A percentile compares a stretch with the other conserved stretches of the same genome.
Conservation (phyloP, 2,888 invertebrate species). For the Drosophila suboccidentalis region DNA sequence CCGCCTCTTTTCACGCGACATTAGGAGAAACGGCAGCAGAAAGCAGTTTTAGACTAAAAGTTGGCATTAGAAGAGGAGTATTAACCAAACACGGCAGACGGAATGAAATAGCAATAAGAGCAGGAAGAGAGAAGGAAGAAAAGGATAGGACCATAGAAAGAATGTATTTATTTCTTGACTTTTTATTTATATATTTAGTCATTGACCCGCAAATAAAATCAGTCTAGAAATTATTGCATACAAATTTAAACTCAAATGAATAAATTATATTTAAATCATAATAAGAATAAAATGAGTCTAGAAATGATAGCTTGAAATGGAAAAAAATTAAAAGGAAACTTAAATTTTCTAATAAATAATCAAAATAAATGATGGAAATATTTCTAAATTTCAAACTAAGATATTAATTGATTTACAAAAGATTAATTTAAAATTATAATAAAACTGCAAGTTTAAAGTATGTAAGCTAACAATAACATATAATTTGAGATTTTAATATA, state of each 20-base stretch:
- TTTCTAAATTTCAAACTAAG: background rate
- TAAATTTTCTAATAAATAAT: too few relatives aligned
- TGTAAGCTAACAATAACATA: background rate
- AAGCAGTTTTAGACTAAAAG: constrained; percentile 66
- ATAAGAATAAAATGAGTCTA: too few relatives aligned
- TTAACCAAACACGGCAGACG: constrained; percentile 54
- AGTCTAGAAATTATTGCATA: too few relatives aligned
- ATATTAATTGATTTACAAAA: too few relatives aligned
- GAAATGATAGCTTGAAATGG: too few relatives aligned
- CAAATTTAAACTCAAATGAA: too few relatives aligned
- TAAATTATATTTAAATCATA: too few relatives aligned
- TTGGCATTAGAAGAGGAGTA: constrained; percentile 65
- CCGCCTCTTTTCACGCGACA: constrained; percentile 64
- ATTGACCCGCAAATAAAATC: too few relatives aligned
- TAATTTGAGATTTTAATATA: background rate
- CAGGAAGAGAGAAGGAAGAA: background rate
- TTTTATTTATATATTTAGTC: background rate
- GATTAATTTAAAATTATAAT: too few relatives aligned
- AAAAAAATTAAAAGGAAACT: too few relatives aligned
- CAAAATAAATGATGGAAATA: too few relatives aligned
- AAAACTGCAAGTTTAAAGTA: background rate
- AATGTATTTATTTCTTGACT: background rate
- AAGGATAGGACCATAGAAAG: background rate
- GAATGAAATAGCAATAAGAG: background rate
- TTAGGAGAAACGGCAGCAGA: constrained; percentile 7